Evolutionary conservation across 2,888 invertebrate species (phyloP), one percentile per base, ranked within the genome.

Genomic region (Buathra laborator): DNA sequence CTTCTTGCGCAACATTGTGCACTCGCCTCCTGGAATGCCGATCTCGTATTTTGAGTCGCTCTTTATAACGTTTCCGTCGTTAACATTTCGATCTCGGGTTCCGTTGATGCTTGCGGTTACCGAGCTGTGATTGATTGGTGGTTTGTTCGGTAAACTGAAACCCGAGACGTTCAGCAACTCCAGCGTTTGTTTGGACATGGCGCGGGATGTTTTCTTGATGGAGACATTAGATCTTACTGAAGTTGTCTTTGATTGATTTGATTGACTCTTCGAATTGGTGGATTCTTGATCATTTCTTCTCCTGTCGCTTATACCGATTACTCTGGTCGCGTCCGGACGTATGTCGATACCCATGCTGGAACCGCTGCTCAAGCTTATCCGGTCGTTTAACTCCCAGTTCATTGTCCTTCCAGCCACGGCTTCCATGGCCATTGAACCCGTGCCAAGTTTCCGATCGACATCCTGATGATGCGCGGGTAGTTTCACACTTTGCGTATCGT

Each of bases 381-480:
- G 91, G 86, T 94, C 94, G 88, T 93, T 94, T 68, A 93, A 71
- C 66, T 94, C 94, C 94, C 94, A 94, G 81, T 93, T 93, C 77
- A 93, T 92, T n/a, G 86, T 70, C 9, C 77, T 48, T 43, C 85
- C 88, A 37, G 84, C 75, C 10, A 59, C 48, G 16, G 53, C 64
- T 32, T 88, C 88, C 48, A 81, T 75, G 16, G 67, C 43, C 59
- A 80, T 64, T 2, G 37, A 64, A 44, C 67, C 83, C 19, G 78
- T 67, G 62, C 84, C 86, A 24, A 86, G 75, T 71, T 89, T 89
- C 24, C 84, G 87, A 83, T 88, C 88, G 44, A 84, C 68, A 76
- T 86, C 85, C 70, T 87, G 88, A 3, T 66, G 79, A 5, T 81
- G 79, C 12, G 75, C 14, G 43, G 83, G 37, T 51, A 79, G 51